These are phyloP conservation scores for Hemicentrotus pulcherrimus DNA, from an alignment of 35 echinoderm and acorn worm species.

Conservation along the genomic window DNA sequence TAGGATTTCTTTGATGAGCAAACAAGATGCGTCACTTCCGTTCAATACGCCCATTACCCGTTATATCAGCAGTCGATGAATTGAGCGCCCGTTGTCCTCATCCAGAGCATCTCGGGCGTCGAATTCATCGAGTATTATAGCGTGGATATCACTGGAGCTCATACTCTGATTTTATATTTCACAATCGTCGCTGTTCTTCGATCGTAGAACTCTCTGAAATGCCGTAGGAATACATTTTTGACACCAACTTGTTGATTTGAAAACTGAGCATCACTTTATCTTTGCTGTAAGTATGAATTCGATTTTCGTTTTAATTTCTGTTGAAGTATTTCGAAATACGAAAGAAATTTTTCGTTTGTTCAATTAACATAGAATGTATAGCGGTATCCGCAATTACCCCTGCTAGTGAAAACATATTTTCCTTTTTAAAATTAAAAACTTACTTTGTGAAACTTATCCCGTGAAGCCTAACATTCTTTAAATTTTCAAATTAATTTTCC, in stretches of 20 bases:
- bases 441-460: too few relatives aligned
- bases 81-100: background rate
- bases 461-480: too few relatives aligned
- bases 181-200: background rate
- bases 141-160: background rate
- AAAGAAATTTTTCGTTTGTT: too few relatives aligned
- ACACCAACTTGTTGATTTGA: background rate
- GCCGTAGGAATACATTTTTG: too few relatives aligned
- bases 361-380: too few relatives aligned
- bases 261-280: background rate
- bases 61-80: background rate
- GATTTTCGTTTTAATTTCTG: background rate
- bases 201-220: background rate
- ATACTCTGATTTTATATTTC: too few relatives aligned
- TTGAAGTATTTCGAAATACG: background rate
- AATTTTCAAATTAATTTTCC: too few relatives aligned
- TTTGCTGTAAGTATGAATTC: background rate
- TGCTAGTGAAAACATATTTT: too few relatives aligned
- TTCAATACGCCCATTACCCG: background rate
- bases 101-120: background rate
- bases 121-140: background rate
- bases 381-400: too few relatives aligned
- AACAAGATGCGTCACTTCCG: background rate
- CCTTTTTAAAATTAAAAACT: too few relatives aligned
- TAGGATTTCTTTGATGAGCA: background rate